These are phyloP conservation scores for Protomyctophum bolini DNA, from an alignment of 2,113 vertebrate species.

Conservation along the genomic window DNA sequence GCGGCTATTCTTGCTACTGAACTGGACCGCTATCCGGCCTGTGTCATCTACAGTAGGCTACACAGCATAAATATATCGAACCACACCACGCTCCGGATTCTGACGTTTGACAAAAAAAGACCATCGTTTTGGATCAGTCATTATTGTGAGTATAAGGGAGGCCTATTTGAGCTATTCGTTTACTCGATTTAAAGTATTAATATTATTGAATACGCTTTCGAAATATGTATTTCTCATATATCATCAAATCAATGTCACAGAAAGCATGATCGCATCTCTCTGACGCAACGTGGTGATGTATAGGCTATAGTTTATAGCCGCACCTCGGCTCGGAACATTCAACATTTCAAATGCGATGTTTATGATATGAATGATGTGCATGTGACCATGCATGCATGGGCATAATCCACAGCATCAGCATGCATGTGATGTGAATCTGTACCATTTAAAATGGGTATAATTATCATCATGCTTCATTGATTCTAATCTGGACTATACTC, in stretches of 20 bases:
- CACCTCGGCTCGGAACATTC: conserved; percentile 43
- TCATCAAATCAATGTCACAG: conserved; percentile 1
- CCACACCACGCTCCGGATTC: neutral
- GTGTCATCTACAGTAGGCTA: no score
- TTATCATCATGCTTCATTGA: neutral
- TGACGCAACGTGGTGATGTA: conserved; percentile 44
- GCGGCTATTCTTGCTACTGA: no score
- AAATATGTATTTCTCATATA: no score
- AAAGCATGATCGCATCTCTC: conserved; percentile 39
- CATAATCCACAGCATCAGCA: neutral
- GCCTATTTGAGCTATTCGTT: neutral
- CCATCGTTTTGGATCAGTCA: neutral
- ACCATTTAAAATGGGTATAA: conserved; percentile 22
- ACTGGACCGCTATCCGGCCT: no score
- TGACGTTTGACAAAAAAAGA: no score
- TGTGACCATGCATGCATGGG: conserved; percentile 39
- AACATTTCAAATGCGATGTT: no score
- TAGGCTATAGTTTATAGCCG: conserved; percentile 37
- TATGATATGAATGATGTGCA: no score
- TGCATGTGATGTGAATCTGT: neutral
- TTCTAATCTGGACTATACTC: no score
- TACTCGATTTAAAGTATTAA: conserved; percentile 30
- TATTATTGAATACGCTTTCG: neutral
- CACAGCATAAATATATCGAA: neutral
- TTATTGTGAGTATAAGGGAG: neutral